A percentile compares a stretch with the other conserved stretches of the same genome.
phyloP scores from a whole-genome alignment of 2,888 invertebrate species.

The Cylindroiulus punctatus region DNA sequence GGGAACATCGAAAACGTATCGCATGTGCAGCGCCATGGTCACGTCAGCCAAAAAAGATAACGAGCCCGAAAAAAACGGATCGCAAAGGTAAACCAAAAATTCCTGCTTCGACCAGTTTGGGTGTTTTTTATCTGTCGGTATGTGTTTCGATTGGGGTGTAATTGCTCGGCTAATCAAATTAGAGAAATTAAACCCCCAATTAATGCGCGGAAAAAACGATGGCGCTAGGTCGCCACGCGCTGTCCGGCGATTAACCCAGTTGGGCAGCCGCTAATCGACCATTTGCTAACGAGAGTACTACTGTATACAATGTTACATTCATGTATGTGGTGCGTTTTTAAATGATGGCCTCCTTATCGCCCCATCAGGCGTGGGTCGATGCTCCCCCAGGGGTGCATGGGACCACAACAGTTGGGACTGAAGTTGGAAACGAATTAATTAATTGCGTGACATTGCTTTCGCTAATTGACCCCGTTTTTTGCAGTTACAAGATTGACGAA shows the following conservation, averaged over 20 bases:
- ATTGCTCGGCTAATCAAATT: background rate
- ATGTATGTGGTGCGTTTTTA: background rate
- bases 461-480: conserved; percentile 9
- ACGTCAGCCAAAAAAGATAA: background rate
- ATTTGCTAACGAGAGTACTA: background rate
- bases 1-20: background rate
- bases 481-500: background rate
- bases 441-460: background rate
- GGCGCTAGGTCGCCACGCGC: background rate
- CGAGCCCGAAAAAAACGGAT: background rate
- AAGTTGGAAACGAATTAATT: background rate
- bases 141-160: background rate
- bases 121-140: background rate
- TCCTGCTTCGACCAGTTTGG: background rate
- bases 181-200: background rate
- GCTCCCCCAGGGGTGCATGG: background rate
- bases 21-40: background rate
- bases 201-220: background rate
- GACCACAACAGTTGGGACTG: background rate
- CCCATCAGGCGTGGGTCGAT: background rate
- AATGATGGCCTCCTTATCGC: background rate
- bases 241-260: background rate
- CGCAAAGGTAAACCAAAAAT: background rate
- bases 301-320: background rate
- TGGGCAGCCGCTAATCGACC: background rate